Evolutionary conservation across 1,140 invertebrate genomes (phyloP).

Genomic region (Drosophila novamexicana): DNA sequence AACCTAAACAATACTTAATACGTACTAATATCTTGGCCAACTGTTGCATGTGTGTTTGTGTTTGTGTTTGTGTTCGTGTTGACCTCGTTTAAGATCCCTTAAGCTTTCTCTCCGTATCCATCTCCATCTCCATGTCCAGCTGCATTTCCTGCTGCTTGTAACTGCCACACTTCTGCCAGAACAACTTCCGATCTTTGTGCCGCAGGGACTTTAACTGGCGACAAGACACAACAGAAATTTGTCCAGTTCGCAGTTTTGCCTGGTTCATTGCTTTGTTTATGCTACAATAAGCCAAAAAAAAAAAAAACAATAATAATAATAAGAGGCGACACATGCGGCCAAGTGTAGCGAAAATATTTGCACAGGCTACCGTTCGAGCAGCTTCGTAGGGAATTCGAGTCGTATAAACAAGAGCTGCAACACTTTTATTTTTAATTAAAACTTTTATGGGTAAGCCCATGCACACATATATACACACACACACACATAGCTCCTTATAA

Average conservation of each 20-base stretch:
- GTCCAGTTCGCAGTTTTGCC: constrained; percentile 37
- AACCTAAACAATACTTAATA: not conserved
- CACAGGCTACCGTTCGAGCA: constrained; percentile 62
- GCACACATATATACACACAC: constrained; percentile 11
- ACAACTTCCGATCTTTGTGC: constrained; percentile 10
- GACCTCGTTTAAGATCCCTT: constrained; percentile 1
- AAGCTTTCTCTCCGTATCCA: not conserved
- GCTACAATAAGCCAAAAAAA: constrained; percentile 7
- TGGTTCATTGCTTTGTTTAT: constrained; percentile 49
- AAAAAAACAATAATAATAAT: constrained; percentile 1
- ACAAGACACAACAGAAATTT: constrained; percentile 4
- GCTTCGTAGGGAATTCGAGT: constrained; percentile 28
- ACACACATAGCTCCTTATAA: constrained; percentile 28
- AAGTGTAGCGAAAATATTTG: constrained; percentile 63
- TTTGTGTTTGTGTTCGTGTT: constrained; percentile 18
- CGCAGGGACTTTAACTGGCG: not conserved
- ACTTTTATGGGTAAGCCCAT: constrained; percentile 45
- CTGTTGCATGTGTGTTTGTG: constrained; percentile 10
- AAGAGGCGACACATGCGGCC: constrained; percentile 2
- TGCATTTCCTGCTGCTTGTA: not conserved
- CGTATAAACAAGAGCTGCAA: constrained; percentile 52
- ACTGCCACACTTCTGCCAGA: constrained; percentile 15
- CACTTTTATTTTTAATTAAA: constrained; percentile 70
- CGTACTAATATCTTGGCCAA: not conserved
- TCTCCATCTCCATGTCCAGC: not conserved